A percentile compares a stretch with the other conserved stretches of the same genome.
phyloP scores from a whole-genome alignment of 23 tunicate genomes.

The Botrylloides violaceus region DNA sequence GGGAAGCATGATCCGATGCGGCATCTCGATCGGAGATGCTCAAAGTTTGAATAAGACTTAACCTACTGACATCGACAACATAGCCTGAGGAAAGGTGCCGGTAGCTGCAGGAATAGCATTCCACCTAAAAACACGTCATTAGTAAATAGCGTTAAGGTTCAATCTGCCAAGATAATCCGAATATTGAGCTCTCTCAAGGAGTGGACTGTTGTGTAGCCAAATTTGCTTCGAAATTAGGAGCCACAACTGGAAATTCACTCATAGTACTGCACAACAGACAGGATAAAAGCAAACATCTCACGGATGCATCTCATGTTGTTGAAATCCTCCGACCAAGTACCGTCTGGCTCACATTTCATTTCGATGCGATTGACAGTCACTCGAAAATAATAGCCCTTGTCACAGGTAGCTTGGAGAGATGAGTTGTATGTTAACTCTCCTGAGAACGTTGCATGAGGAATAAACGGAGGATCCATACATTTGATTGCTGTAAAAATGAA shows the following conservation, averaged over 20 bases:
- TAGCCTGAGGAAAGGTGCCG: no score
- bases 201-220: not conserved
- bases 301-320: conserved; percentile 33
- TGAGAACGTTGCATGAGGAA: conserved; percentile 23
- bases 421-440: conserved; percentile 26
- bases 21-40: no score
- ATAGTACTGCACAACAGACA: not conserved
- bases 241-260: not conserved
- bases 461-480: conserved; percentile 36
- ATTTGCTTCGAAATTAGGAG: not conserved
- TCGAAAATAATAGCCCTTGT: conserved; percentile 40
- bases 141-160: no score
- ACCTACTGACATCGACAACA: no score
- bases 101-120: no score
- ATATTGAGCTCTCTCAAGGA: not conserved
- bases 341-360: conserved; percentile 35
- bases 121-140: no score
- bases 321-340: conserved; percentile 48
- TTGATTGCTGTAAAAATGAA: conserved; percentile 26
- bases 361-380: conserved; percentile 16
- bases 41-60: no score
- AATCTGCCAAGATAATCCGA: not conserved
- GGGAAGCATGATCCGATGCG: no score
- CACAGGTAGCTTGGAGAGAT: conserved; percentile 27
- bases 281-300: conserved; percentile 7